A percentile compares a stretch with the other conserved stretches of the same genome.
These are phyloP conservation scores for Agriopis aurantiaria DNA, from an alignment of 2,888 invertebrate species.

Conservation along the genomic window DNA sequence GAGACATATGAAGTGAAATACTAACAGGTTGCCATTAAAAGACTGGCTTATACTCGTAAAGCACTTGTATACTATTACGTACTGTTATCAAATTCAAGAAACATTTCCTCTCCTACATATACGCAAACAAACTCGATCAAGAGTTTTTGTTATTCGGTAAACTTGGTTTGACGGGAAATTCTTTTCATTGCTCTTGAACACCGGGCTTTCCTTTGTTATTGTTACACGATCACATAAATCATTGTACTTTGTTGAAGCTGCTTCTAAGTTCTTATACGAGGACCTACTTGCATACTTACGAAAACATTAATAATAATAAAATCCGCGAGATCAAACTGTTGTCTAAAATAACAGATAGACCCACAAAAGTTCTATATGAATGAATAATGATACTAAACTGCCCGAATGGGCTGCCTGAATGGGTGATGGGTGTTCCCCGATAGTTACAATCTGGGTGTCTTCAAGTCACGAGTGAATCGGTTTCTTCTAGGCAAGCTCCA, in stretches of 20 bases:
- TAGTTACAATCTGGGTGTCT: too few relatives aligned
- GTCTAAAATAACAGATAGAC: not conserved
- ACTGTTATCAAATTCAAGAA: constrained; percentile 23
- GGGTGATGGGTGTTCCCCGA: too few relatives aligned
- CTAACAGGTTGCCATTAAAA: not conserved
- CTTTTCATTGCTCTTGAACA: constrained; percentile 28
- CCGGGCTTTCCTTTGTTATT: constrained; percentile 25
- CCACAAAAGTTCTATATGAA: not conserved
- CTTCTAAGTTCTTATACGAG: constrained; percentile 1
- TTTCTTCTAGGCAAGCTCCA: too few relatives aligned
- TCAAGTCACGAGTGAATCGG: too few relatives aligned
- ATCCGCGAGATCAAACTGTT: not conserved
- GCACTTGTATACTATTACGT: constrained; percentile 3
- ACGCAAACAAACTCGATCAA: constrained; percentile 32
- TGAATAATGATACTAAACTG: too few relatives aligned
- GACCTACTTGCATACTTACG: not conserved
- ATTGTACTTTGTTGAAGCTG: constrained; percentile 4
- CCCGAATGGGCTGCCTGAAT: too few relatives aligned
- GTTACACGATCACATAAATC: constrained; percentile 27
- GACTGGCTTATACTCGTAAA: not conserved
- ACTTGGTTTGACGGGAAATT: constrained; percentile 30
- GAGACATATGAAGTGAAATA: too few relatives aligned
- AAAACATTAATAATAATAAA: not conserved
- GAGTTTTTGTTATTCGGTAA: constrained; percentile 34
- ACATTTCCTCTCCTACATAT: constrained; percentile 18